Conservation (phyloP, 37 sponge, comb jelly and placozoan genomes). For the Ianthella basta region DNA sequence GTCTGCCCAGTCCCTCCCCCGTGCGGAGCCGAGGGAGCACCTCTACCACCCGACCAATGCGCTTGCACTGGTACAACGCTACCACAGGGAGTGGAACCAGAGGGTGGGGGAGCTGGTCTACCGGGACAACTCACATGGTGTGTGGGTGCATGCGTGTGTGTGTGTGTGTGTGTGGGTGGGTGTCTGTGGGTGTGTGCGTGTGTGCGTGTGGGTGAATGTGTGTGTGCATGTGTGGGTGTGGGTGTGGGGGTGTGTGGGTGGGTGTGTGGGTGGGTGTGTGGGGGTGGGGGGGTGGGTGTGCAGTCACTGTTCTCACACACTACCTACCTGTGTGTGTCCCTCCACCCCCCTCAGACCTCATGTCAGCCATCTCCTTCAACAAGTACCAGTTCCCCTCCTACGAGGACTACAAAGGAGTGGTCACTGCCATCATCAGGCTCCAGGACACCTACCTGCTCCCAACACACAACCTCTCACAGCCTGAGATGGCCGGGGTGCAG, state of each 20-base stretch:
- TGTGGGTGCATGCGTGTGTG: no score
- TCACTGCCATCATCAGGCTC: slow-evolving; percentile 73
- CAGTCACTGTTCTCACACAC: no score
- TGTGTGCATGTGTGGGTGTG: no score
- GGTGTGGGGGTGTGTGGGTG: no score
- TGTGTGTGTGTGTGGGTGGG: no score
- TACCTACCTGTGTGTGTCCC: no score
- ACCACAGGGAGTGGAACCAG: slow-evolving; percentile 32
- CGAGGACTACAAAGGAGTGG: slow-evolving; percentile 81
- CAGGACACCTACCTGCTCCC: slow-evolving; percentile 71
- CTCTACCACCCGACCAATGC: slow-evolving; percentile 82
- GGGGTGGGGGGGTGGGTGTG: no score
- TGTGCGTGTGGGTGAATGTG: no score
- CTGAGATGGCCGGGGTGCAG: slow-evolving; percentile 4
- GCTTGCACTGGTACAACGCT: slow-evolving; percentile 69
- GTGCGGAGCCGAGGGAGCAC: slow-evolving; percentile 34
- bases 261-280: no score
- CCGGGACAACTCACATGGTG: slow-evolving; percentile 75
- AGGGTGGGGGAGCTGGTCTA: slow-evolving; percentile 55
- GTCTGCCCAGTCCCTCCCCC: slow-evolving; percentile 27
- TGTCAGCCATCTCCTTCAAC: slow-evolving; percentile 72
- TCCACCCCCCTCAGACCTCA: slow-evolving; percentile 47
- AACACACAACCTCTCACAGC: slow-evolving; percentile 4
- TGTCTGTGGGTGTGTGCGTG: no score
- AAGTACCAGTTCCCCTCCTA: slow-evolving; percentile 65